These are phyloP conservation scores for Eristalis arbustorum DNA, from an alignment of 2,888 invertebrate species.

Conservation along the genomic window DNA sequence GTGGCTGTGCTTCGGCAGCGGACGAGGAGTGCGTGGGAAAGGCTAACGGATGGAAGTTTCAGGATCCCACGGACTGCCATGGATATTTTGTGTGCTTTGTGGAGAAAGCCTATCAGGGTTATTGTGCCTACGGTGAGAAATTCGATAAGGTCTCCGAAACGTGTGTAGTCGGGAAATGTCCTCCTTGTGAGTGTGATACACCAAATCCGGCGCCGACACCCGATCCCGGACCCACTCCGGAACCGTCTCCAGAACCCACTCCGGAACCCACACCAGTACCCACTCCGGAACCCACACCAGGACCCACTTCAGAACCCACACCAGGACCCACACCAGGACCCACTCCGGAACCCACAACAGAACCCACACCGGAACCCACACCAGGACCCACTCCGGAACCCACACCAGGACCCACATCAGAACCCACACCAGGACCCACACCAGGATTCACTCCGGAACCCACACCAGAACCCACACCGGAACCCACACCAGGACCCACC, in stretches of 20 bases:
- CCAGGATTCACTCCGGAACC: background rate
- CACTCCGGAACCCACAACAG: background rate
- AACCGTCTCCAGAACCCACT: background rate
- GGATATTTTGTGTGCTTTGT: constrained; percentile 57
- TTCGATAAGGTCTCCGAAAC: constrained; percentile 11
- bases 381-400: background rate
- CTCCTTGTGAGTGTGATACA: constrained; percentile 57
- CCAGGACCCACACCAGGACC: background rate
- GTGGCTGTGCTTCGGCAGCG: background rate
- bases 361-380: background rate
- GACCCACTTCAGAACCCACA: background rate
- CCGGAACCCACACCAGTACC: background rate
- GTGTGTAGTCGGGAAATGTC: constrained; percentile 67
- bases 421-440: background rate
- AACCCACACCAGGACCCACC: no score
- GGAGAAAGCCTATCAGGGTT: background rate
- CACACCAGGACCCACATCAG: background rate
- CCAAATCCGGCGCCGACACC: background rate
- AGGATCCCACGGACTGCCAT: constrained; percentile 66
- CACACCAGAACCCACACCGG: background rate
- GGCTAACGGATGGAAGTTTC: constrained; percentile 25
- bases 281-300: background rate
- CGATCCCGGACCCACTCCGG: background rate
- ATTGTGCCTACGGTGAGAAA: constrained; percentile 54
- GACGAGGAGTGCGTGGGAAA: constrained; percentile 23